Evolutionary conservation across 30 jellyfish, hydroid and myxozoan genomes (phyloP).

Genomic region (Aurelia sp.): DNA sequence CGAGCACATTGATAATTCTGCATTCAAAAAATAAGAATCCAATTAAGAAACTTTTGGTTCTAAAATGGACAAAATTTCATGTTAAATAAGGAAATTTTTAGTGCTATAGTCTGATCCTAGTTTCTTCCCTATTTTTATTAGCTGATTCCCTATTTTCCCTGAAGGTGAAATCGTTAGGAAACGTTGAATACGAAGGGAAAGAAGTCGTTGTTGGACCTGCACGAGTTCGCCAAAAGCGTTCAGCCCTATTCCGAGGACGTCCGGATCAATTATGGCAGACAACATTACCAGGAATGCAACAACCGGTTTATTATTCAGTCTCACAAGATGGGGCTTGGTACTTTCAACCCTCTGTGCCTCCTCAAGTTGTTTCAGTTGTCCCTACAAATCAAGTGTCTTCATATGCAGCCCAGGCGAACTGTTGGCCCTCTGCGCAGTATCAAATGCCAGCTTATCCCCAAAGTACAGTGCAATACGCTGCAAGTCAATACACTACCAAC

Average conservation of each 20-base stretch:
- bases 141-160: background rate
- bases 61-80: too few species aligned
- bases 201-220: slow-evolving; percentile 97
- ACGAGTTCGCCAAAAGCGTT: slow-evolving; percentile 90
- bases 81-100: too few species aligned
- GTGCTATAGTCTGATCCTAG: too few species aligned
- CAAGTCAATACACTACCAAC: background rate
- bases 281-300: slow-evolving; percentile 71
- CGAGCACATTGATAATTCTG: too few species aligned
- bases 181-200: slow-evolving; percentile 78
- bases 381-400: slow-evolving; percentile 57
- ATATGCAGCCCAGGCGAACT: slow-evolving; percentile 46
- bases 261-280: slow-evolving; percentile 84
- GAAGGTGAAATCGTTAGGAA: slow-evolving; percentile 75
- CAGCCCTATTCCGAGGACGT: slow-evolving; percentile 68
- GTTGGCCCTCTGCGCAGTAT: slow-evolving; percentile 70
- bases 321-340: slow-evolving; percentile 89
- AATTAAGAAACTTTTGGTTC: too few species aligned
- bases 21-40: too few species aligned
- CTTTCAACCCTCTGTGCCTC: slow-evolving; percentile 74
- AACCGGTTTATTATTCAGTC: slow-evolving; percentile 75
- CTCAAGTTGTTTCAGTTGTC: slow-evolving; percentile 81
- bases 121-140: too few species aligned
- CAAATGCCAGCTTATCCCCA: slow-evolving; percentile 64
- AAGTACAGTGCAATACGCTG: slow-evolving; percentile 53